Evolutionary conservation across 2,113 vertebrate genomes (phyloP), one percentile per base, ranked within the genome.

Genomic region (Brevimyrus niger): DNA sequence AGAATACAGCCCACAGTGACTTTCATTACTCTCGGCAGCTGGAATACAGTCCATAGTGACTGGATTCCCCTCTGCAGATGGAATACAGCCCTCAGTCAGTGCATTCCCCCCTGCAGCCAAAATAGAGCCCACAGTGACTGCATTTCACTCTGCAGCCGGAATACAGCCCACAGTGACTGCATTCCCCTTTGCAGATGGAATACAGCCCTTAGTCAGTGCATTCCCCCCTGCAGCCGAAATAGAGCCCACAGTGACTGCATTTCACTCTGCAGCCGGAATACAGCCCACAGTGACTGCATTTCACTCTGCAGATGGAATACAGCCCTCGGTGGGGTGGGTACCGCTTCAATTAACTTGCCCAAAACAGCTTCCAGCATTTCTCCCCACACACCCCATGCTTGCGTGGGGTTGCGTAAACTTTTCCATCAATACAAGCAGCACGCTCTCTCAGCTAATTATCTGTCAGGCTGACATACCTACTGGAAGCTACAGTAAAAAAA

Each of bases 381-480:
- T 55, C 0, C 91, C 89, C 90, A 92, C 90, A 65, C 55, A 89
- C 87, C 73, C 83, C 93, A 46, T 91, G 92, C 93, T 94, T 90
- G 92, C 90, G 92, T 91, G 92, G 93, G 93, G 94, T 94, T 91
- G 92, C 92, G 90, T 92, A 80, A 88, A 65, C 93, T 92, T 91
- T 92, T 93, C 92, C 93, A 94, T 94, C 94, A 94, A 93, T 94
- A 91, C 87, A 91, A 91, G 89, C 3, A 88, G 65, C 89, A 87
- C 90, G 92, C 92, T 92, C 91, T 92, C 93, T 88, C 90, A 91
- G 91, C 93, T 51, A 23, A 80, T 47, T 46, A 73, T 44, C 93
- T 94, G 94, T 95, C 95, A 95, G 92, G 94, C 95, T 95, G 94
- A 94, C 94, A 94, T 93, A 94, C 93, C 94, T 94, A 94, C 95